Evolutionary conservation across 2,797 vertebrate species (phyloP).

Genomic region (Anguilla marmorata): DNA sequence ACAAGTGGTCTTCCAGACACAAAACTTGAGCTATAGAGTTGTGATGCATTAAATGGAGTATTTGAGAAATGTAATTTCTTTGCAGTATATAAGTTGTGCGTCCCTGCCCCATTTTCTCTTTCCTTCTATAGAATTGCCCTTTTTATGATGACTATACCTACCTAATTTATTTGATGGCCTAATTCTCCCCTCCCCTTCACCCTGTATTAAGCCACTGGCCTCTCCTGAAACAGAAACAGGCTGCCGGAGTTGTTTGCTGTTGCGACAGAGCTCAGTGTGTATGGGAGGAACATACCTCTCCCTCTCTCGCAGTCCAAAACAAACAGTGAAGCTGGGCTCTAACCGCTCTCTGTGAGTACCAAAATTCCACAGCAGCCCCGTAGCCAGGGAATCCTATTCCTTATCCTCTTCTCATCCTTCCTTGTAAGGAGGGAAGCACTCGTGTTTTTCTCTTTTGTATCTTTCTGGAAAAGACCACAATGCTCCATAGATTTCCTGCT

Average conservation of each 20-base stretch:
- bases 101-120: background rate
- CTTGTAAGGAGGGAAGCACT: background rate
- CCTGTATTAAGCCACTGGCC: background rate
- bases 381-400: background rate
- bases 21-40: slow-evolving; percentile 5
- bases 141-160: background rate
- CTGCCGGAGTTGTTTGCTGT: slow-evolving; percentile 48
- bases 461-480: slow-evolving; percentile 18
- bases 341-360: slow-evolving; percentile 39
- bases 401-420: background rate
- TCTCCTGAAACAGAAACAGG: slow-evolving; percentile 12
- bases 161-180: slow-evolving; percentile 10
- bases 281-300: slow-evolving; percentile 53
- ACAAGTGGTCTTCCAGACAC: background rate
- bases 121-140: background rate
- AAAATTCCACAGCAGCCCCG: slow-evolving; percentile 21
- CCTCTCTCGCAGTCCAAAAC: slow-evolving; percentile 49
- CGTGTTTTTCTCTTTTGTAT: background rate
- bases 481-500: slow-evolving; percentile 3
- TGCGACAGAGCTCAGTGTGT: slow-evolving; percentile 50
- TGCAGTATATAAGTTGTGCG: background rate
- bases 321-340: slow-evolving; percentile 47
- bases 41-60: slow-evolving; percentile 7
- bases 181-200: background rate
- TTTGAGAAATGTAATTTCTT: background rate